These are phyloP conservation scores for Falco peregrinus DNA, from an alignment of 2,797 vertebrate genomes.

Conservation along the genomic window DNA sequence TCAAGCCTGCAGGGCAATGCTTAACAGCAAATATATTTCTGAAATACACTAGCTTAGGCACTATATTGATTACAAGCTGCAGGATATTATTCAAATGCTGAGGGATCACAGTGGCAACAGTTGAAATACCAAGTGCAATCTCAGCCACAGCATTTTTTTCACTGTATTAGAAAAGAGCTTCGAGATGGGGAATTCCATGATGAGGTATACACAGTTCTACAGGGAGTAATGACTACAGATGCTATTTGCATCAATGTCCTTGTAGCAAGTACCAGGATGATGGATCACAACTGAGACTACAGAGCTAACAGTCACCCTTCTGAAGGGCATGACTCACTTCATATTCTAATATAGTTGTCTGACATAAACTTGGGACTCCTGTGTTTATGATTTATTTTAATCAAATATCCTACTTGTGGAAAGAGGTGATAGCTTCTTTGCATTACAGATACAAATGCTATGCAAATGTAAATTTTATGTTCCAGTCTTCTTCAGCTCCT, in stretches of 20 bases:
- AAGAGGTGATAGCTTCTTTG: conserved; percentile 23
- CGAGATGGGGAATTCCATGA: conserved; percentile 57
- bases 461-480: conserved; percentile 36
- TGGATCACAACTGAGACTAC: conserved; percentile 38
- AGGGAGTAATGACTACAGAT: conserved; percentile 52
- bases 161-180: neutral
- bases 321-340: conserved; percentile 54
- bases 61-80: conserved; percentile 37
- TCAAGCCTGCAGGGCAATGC: conserved; percentile 59
- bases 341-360: conserved; percentile 28
- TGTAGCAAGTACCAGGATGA: conserved; percentile 38
- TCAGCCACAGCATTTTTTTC: neutral
- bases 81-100: conserved; percentile 21
- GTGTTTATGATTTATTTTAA: conserved; percentile 43
- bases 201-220: conserved; percentile 32
- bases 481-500: neutral
- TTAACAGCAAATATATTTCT: conserved; percentile 34
- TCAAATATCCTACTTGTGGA: conserved; percentile 20
- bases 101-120: conserved; percentile 44
- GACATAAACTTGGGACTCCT: conserved; percentile 35
- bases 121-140: neutral
- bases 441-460: conserved; percentile 28
- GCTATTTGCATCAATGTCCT: conserved; percentile 60
- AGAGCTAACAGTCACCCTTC: conserved; percentile 1
- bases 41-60: neutral